Conservation (phyloP, 2,888 invertebrate genomes). For the Automeris io region DNA sequence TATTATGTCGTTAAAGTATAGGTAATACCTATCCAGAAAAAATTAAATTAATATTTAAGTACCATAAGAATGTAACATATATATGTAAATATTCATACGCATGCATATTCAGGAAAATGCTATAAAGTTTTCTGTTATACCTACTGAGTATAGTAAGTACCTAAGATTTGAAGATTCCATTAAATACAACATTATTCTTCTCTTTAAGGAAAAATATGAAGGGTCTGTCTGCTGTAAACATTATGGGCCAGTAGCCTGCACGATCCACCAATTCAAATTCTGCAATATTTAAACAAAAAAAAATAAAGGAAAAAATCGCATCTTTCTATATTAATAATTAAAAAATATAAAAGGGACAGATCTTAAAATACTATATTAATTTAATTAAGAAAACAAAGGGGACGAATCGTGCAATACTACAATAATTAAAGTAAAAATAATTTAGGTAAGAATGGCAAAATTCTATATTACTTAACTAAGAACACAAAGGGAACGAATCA, state of each 20-base stretch:
- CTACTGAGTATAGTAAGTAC: constrained; percentile 10
- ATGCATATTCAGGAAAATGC: neutral
- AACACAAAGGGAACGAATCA: too few species aligned
- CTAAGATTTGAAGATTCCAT: constrained; percentile 34
- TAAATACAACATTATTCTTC: constrained; percentile 26
- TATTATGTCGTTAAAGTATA: too few species aligned
- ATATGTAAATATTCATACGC: neutral
- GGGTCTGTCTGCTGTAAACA: constrained; percentile 41
- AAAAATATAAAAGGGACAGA: too few species aligned
- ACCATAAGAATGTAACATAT: too few species aligned
- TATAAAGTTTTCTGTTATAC: neutral
- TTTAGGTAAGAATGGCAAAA: too few species aligned
- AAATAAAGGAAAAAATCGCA: too few species aligned
- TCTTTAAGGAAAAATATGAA: constrained; percentile 32
- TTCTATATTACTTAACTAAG: too few species aligned
- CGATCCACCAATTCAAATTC: constrained; percentile 19
- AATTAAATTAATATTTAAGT: too few species aligned
- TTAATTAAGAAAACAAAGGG: neutral
- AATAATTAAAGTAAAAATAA: too few species aligned
- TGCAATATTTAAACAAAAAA: constrained; percentile 12
- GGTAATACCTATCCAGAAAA: too few species aligned
- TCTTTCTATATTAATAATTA: neutral
- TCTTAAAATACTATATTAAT: too few species aligned
- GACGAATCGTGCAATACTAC: neutral
- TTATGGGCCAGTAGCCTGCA: constrained; percentile 7